A percentile compares a stretch with the other conserved stretches of the same genome.
phyloP scores from a whole-genome alignment of 2,888 invertebrate genomes.

The Metellina segmentata region DNA sequence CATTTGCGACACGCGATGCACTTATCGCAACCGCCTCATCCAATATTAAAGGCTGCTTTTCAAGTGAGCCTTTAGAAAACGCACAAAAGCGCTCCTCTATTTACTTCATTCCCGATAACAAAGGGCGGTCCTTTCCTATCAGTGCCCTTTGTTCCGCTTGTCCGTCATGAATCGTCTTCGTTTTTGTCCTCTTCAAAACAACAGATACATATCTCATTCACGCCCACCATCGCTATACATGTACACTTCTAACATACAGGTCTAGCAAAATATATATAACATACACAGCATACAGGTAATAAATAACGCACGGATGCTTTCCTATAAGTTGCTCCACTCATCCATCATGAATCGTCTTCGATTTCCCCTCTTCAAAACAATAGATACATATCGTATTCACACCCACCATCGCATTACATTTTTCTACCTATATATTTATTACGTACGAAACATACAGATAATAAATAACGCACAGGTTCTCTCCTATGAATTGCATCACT shows the following conservation, averaged over 20 bases:
- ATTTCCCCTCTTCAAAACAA: no score
- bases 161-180: conserved; percentile 60
- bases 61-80: conserved; percentile 49
- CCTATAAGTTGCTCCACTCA: no score
- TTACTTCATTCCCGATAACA: conserved; percentile 59
- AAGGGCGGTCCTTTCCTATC: conserved; percentile 39
- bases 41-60: conserved; percentile 72
- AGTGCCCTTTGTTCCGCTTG: conserved; percentile 45
- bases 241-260: no score
- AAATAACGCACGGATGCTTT: no score
- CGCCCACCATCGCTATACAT: background rate
- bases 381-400: no score
- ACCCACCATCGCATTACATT: background rate
- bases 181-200: background rate
- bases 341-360: conserved; percentile 28
- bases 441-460: no score
- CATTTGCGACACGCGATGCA: conserved; percentile 74
- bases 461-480: no score
- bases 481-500: no score
- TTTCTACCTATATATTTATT: no score
- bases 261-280: no score
- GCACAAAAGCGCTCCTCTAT: conserved; percentile 59
- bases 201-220: background rate
- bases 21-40: conserved; percentile 73
- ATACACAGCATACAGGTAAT: no score